Base-by-base conservation (phyloP, 2,797 vertebrate species). In the Pseudochirops cupreus region DNA sequence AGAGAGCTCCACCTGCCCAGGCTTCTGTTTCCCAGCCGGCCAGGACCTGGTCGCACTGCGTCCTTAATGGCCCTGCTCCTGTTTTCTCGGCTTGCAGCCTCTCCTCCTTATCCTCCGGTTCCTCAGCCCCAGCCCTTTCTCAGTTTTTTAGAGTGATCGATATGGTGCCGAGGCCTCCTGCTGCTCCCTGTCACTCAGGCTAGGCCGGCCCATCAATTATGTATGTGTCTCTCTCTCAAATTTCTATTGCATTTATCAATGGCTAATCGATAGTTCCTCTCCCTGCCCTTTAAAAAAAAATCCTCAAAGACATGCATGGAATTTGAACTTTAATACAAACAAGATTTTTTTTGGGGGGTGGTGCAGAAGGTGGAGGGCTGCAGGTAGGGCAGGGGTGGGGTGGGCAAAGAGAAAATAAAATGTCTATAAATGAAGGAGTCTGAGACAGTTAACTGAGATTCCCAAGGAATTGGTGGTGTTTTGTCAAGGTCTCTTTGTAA, bases 171-270 rank as follows among this genome's bases (percentile, higher is more conserved):
- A 96, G 98, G 98, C 98, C 99, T 99, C 99, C 99, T 82, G 98
- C 99, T 98, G 99, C 98, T 98, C 98, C 94, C 99, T 99, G 99
- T 99, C 99, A 99, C 99, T 99, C 99, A 99, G 99, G 98, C 99
- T 99, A 99, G 98, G 97, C 99, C 98, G 95, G 93, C 53, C 98
- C 98, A 99, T 99, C 99, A 99, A 99, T 99, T 99, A 99, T 99
- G 99, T 98, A 99, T 99, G 98, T 97, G 96, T 98, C 99, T 98
- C 98, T 99, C 99, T 99, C 98, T 98, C 99, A 99, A 99, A 99
- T 99, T 99, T 99, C 99, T 99, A 99, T 99, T 99, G 99, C 98
- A 98, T 99, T 99, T 99, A 99, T 99, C 99, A 99, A 99, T 99
- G 99, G 98, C 98, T 99, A 99, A 99, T 99, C 99, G 96, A 99